phyloP scores from a whole-genome alignment of 2,113 vertebrate genomes.

The Puntigrus tetrazona region DNA sequence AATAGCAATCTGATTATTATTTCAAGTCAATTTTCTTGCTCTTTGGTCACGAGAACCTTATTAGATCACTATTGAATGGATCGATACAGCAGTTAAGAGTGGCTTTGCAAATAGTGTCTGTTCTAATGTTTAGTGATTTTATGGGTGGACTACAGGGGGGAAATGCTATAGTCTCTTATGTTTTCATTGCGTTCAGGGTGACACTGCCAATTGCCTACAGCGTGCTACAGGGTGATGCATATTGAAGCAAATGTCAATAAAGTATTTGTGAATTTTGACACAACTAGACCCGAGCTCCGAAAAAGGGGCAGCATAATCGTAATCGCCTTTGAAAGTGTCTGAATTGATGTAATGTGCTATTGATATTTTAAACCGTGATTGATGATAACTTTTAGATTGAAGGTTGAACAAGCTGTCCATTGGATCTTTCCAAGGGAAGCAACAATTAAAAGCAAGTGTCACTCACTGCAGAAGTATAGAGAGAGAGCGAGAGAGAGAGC shows the following conservation, averaged over 20 bases:
- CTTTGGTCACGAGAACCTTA: slow-evolving; percentile 56
- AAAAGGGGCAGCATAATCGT: slow-evolving; percentile 25
- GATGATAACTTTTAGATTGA: slow-evolving; percentile 50
- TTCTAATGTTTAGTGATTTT: slow-evolving; percentile 51
- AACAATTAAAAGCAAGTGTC: slow-evolving; percentile 54
- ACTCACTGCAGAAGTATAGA: slow-evolving; percentile 47
- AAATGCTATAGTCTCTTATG: slow-evolving; percentile 41
- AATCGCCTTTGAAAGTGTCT: slow-evolving; percentile 46
- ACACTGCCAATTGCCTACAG: slow-evolving; percentile 35
- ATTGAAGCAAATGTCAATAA: slow-evolving; percentile 44
- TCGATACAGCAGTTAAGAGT: slow-evolving; percentile 54
- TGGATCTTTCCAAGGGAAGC: slow-evolving; percentile 40
- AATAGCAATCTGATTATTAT: slow-evolving; percentile 58
- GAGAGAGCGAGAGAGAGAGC: slow-evolving; percentile 61
- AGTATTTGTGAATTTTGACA: slow-evolving; percentile 44
- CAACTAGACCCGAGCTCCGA: slow-evolving; percentile 35
- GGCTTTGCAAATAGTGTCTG: slow-evolving; percentile 54
- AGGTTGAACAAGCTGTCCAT: slow-evolving; percentile 44
- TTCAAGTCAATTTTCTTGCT: slow-evolving; percentile 57
- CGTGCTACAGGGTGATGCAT: slow-evolving; percentile 32
- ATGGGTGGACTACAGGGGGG: slow-evolving; percentile 30
- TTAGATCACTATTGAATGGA: slow-evolving; percentile 60
- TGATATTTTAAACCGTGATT: slow-evolving; percentile 56
- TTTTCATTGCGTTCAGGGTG: slow-evolving; percentile 39
- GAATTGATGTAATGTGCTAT: slow-evolving; percentile 52